Evolutionary conservation across 1,140 invertebrate species (phyloP).

Genomic region (Goniozus legneri): DNA sequence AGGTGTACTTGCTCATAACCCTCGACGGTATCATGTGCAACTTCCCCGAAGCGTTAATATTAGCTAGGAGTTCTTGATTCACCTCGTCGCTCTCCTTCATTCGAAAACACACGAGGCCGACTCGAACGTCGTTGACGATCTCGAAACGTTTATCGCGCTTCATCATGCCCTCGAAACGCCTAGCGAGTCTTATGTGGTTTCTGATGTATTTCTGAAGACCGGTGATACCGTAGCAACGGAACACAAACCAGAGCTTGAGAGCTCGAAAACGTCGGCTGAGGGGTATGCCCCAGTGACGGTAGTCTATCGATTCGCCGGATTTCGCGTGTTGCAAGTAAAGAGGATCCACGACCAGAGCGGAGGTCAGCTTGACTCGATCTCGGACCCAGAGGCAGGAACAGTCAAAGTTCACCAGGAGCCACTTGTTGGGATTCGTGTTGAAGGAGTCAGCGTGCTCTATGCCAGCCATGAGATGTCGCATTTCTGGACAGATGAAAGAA

Average conservation of each 20-base stretch:
- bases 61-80: conserved; percentile 77
- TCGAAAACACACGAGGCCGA: conserved; percentile 70
- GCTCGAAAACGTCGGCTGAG: conserved; percentile 81
- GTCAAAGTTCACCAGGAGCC: conserved; percentile 86
- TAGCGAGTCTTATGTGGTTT: conserved; percentile 83
- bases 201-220: conserved; percentile 81
- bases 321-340: conserved; percentile 83
- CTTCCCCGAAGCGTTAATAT: conserved; percentile 84
- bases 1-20: conserved; percentile 72
- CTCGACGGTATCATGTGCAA: conserved; percentile 87
- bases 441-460: conserved; percentile 86
- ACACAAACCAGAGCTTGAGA: conserved; percentile 86
- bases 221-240: conserved; percentile 77
- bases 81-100: conserved; percentile 67
- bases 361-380: conserved; percentile 84
- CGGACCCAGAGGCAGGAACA: conserved; percentile 88
- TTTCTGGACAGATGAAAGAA: conserved; percentile 81
- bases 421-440: conserved; percentile 93
- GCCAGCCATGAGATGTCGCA: conserved; percentile 69
- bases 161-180: conserved; percentile 77
- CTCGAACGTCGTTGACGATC: conserved; percentile 76
- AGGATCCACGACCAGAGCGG: conserved; percentile 92
- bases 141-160: conserved; percentile 77
- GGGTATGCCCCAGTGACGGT: conserved; percentile 87
- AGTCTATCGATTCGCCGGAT: conserved; percentile 77